A percentile compares a stretch with the other conserved stretches of the same genome.
These are phyloP conservation scores for Philereme transversata DNA, from an alignment of 2,888 invertebrate genomes.

Conservation along the genomic window DNA sequence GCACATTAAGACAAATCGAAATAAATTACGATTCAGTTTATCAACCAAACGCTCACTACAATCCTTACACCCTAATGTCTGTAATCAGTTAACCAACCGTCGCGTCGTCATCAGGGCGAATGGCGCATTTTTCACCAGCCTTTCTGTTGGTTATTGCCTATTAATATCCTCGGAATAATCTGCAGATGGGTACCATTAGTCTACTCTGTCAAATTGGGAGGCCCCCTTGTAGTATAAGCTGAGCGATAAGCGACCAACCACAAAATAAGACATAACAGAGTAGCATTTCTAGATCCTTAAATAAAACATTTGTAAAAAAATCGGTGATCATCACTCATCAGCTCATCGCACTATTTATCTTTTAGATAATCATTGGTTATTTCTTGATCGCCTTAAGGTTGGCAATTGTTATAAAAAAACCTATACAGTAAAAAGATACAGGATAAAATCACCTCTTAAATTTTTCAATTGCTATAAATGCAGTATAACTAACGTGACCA, in stretches of 20 bases:
- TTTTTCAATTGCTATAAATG: no score
- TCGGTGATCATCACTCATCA: no score
- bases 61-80: constrained; percentile 6
- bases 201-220: constrained; percentile 5
- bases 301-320: no score
- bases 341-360: no score
- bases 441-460: no score
- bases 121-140: constrained; percentile 6
- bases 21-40: background rate
- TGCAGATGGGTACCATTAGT: constrained; percentile 28
- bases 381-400: no score
- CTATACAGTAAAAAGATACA: no score
- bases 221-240: background rate
- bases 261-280: no score
- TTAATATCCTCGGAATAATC: constrained; percentile 20
- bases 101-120: background rate
- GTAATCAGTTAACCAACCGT: constrained; percentile 6
- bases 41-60: constrained; percentile 1
- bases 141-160: constrained; percentile 11
- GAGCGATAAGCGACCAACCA: background rate
- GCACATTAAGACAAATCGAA: constrained; percentile 1
- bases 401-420: no score
- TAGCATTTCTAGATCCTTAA: no score
- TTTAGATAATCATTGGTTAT: no score
- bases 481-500: no score